Percentiles rank a stretch among this genome's conserved stretches.
Conservation (phyloP, 1,140 invertebrate genomes). For the Panonychus citri region DNA sequence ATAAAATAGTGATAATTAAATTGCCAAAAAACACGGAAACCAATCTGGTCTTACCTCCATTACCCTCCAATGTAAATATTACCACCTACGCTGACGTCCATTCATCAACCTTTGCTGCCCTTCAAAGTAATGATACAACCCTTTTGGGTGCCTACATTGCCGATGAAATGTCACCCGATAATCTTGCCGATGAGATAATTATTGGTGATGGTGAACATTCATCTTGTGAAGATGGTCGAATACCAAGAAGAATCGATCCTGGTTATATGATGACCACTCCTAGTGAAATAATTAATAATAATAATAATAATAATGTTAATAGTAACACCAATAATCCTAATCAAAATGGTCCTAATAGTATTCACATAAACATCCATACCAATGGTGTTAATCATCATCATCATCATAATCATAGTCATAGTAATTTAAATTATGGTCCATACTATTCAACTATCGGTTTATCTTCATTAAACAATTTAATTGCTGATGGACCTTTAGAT, state of each 20-base stretch:
- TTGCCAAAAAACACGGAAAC: constrained; percentile 7
- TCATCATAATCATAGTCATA: no score
- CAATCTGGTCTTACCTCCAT: constrained; percentile 7
- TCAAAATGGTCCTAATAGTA: no score
- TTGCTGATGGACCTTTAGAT: constrained; percentile 13
- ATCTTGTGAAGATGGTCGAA: neutral
- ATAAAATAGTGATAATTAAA: constrained; percentile 13
- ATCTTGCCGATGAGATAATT: constrained; percentile 7
- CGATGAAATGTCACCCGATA: constrained; percentile 13
- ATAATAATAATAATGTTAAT: neutral
- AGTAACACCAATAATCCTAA: constrained; percentile 9
- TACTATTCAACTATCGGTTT: neutral
- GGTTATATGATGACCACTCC: neutral
- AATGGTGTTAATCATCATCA: no score
- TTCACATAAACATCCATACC: no score
- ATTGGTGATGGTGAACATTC: constrained; percentile 7
- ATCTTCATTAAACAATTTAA: constrained; percentile 20
- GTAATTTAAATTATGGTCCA: neutral
- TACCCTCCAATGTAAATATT: constrained; percentile 11
- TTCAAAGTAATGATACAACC: neutral
- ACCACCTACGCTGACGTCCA: constrained; percentile 15
- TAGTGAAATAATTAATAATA: neutral
- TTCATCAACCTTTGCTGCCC: neutral
- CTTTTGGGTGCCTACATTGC: constrained; percentile 15
- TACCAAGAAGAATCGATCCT: neutral